These are phyloP conservation scores for Cryptophagus acutangulus DNA, from an alignment of 2,888 invertebrate species.

Conservation along the genomic window DNA sequence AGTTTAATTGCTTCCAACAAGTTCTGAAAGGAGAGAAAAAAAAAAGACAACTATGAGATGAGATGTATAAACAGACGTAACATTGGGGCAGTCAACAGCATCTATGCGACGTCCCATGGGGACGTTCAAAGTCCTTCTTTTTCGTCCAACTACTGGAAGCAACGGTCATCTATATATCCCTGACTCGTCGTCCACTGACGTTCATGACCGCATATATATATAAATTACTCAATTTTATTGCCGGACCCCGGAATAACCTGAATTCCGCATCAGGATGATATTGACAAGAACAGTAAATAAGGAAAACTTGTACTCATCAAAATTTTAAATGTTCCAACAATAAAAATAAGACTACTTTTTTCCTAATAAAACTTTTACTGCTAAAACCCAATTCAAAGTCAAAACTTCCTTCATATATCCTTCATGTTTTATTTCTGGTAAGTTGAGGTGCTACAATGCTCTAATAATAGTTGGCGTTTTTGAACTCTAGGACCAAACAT, in stretches of 20 bases:
- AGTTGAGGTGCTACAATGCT: no score
- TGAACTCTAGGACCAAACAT: no score
- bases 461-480: no score
- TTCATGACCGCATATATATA: slow-evolving; percentile 45
- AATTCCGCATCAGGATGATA: slow-evolving; percentile 1
- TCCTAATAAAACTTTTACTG: background rate
- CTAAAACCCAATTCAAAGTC: slow-evolving; percentile 1
- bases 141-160: background rate
- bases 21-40: slow-evolving; percentile 44
- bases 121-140: slow-evolving; percentile 30
- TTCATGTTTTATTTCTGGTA: no score
- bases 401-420: no score
- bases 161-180: slow-evolving; percentile 37
- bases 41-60: slow-evolving; percentile 9
- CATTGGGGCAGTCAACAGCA: slow-evolving; percentile 5
- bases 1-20: slow-evolving; percentile 53
- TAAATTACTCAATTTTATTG: slow-evolving; percentile 51
- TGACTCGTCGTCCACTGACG: slow-evolving; percentile 36
- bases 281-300: slow-evolving; percentile 7
- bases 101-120: slow-evolving; percentile 24
- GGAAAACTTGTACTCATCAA: slow-evolving; percentile 7
- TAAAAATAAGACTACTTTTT: background rate
- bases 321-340: slow-evolving; percentile 7
- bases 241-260: slow-evolving; percentile 21
- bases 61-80: background rate